Base-by-base conservation (phyloP, 1,140 invertebrate species). In the Bombus affinis region DNA sequence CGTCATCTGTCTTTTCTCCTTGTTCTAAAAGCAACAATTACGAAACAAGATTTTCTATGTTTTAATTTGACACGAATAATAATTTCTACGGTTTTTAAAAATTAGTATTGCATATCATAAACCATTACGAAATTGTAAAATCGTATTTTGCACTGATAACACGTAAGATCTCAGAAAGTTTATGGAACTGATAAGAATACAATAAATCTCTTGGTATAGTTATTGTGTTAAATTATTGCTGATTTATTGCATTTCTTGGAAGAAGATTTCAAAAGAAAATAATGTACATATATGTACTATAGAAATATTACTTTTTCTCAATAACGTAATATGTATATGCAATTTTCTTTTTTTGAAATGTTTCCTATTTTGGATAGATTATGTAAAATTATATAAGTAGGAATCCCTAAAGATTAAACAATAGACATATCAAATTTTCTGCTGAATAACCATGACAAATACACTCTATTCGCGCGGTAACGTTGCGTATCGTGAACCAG, bases 361-460 rank as follows among this genome's bases (percentile, higher is more conserved):
- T 57, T 53, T 15, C 2, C 10, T 47, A 53, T n/a, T 59, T 39
- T 9, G 47, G 5, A 6, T 1, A 57, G 15, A 57, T 70, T 76
- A 66, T 53, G 18, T 57, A 77, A 83, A 15, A 57, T 83, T 76
- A 83, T 47, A 47, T 42, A 83, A 83, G 42, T 42, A 18, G 13
- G 22, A 47, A 68, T 39, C 15, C 10, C 10, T 18, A 10, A 10
- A 5, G 9, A 15, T 6, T 13, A 28, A 62, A 62, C 28, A 42
- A 25, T 13, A 59, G 37, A 35, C 25, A 15, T 47, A 42, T 81
- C 66, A 35, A 73, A 65, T 28, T 72, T 42, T 39, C 12, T 85
- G 70, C 35, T 65, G 83, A 66, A 66, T 53, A 85, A 80, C 39
- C 44, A 42, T 81, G 71, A 81, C 32, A 28, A 39, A 18, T 6